Conservation (phyloP, 2,888 invertebrate species). For the Phymatocera aterrima region DNA sequence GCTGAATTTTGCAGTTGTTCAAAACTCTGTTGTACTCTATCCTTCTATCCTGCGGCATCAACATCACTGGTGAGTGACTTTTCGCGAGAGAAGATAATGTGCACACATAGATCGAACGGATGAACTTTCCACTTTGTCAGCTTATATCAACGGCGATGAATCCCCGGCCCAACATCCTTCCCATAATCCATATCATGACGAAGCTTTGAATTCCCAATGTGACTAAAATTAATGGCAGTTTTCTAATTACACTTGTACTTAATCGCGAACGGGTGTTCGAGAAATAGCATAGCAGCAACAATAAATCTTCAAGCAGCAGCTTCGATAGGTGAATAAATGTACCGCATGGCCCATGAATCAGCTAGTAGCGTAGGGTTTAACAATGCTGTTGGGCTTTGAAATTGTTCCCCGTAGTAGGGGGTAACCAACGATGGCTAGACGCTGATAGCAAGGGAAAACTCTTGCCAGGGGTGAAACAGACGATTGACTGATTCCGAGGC, state of each 20-base stretch:
- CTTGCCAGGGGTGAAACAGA: slow-evolving; percentile 6
- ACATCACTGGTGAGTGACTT: no score
- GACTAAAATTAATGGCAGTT: slow-evolving; percentile 2
- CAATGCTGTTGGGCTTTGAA: slow-evolving; percentile 44
- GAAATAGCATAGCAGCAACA: background rate
- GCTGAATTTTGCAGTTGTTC: background rate
- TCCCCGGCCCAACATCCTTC: background rate
- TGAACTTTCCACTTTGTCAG: slow-evolving; percentile 31
- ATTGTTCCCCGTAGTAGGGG: slow-evolving; percentile 35
- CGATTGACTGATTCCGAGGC: slow-evolving; percentile 30
- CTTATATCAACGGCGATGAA: background rate
- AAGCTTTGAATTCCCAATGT: background rate
- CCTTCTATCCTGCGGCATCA: no score
- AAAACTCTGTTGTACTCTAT: no score
- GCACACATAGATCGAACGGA: slow-evolving; percentile 1
- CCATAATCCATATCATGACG: background rate
- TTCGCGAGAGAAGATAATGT: no score
- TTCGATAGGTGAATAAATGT: slow-evolving; percentile 44
- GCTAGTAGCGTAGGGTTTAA: slow-evolving; percentile 29
- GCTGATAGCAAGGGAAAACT: slow-evolving; percentile 14
- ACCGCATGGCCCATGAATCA: slow-evolving; percentile 45
- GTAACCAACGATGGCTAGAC: slow-evolving; percentile 14
- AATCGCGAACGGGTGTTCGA: slow-evolving; percentile 17
- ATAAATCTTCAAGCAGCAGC: slow-evolving; percentile 8
- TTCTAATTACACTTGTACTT: slow-evolving; percentile 23